Evolutionary conservation across 2,797 vertebrate species (phyloP), one percentile per base, ranked within the genome.

Genomic region (Cossypha polioptera): DNA sequence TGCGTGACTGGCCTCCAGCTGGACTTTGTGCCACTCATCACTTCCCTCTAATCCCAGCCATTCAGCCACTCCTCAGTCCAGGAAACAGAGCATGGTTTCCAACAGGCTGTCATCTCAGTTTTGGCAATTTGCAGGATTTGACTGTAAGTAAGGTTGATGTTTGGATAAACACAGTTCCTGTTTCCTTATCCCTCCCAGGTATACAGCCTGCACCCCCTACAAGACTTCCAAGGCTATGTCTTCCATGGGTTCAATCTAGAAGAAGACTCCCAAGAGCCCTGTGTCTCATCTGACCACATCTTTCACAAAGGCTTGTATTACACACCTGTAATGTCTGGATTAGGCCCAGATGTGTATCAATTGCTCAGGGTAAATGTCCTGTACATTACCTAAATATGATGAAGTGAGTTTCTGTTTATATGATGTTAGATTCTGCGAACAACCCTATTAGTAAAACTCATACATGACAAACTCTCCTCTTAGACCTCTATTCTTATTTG

Each of bases 251-350:
- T 98, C 73, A 92, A 96, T 61, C 86, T 98, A 69, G 97, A 98
- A 62, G 98, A 98, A 50, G 69, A 67, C 19, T 94, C 69, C 13
- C 57, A 68, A 71, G 95, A 97, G 5, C 94, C 97, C 15, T 98
- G 98, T 87, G 76, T 98, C 54, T 86, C 97, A 61, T 83, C 97
- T 81, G 96, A 96, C 21, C 94, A 95, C 58, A 97, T 98, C 75
- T 98, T 98, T 85, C 87, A 97, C 72, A 97, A 98, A 68, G 98
- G 98, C 79, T 91, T 98, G 33, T 98, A 98, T 93, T 98, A 98
- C 54, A 92, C n/a, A n/a, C 97, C 98, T 88, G 88, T 96, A 50
- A 94, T 61, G 58, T 96, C 93, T 74, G 65, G 61, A 88, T 87
- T 94, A 54, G 97, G 97, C 86, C 96, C 95, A 87, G 98, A 98